Evolutionary conservation across 2,113 vertebrate species (phyloP).

Genomic region (Rhodinocichla rosea): DNA sequence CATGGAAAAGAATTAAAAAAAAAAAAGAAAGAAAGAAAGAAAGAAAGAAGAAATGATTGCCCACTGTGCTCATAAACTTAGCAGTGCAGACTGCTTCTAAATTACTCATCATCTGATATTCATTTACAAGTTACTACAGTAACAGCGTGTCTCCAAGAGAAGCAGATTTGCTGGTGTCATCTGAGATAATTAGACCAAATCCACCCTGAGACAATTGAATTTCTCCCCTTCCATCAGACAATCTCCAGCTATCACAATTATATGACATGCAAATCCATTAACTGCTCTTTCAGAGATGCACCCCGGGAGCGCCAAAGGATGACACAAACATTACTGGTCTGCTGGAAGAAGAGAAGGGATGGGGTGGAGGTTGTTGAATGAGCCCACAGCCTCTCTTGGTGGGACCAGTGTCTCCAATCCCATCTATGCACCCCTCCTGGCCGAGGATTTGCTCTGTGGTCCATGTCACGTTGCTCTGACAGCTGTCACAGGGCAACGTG

Average conservation of each 20-base stretch:
- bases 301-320: not conserved
- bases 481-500: not conserved
- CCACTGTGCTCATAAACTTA: slow-evolving; percentile 50
- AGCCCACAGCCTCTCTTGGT: fast-evolving
- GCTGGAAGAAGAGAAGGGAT: not conserved
- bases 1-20: not conserved
- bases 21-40: not conserved
- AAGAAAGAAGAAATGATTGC: not conserved
- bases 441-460: not conserved
- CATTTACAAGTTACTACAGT: slow-evolving; percentile 66
- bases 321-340: not conserved
- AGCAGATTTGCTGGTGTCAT: slow-evolving; percentile 50
- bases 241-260: slow-evolving; percentile 19
- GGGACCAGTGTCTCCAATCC: not conserved
- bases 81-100: slow-evolving; percentile 13
- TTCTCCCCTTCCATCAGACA: not conserved
- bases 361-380: not conserved
- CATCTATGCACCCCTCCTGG: not conserved
- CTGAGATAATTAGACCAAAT: slow-evolving; percentile 61
- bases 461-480: not conserved
- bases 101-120: slow-evolving; percentile 65
- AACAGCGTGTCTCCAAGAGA: slow-evolving; percentile 50
- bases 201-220: slow-evolving; percentile 29
- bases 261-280: not conserved
- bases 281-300: not conserved